These are phyloP conservation scores for Drosophila bunnanda DNA, from an alignment of 2,888 invertebrate species.

Conservation along the genomic window DNA sequence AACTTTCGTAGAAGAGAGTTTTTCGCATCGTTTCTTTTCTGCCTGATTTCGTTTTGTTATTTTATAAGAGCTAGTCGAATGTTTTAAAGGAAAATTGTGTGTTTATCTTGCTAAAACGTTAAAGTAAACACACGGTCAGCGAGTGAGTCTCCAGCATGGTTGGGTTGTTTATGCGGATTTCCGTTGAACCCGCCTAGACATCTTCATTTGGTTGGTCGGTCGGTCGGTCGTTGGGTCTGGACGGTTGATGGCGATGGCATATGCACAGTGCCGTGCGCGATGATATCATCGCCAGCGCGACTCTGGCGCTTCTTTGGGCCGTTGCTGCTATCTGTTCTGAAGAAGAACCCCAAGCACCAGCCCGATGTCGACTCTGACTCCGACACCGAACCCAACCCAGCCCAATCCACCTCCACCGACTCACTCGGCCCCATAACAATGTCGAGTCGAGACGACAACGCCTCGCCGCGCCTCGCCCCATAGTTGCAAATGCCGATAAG, in stretches of 20 bases:
- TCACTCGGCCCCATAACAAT: conserved; percentile 43
- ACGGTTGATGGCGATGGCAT: conserved; percentile 28
- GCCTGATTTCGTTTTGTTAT: conserved; percentile 10
- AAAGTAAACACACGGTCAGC: conserved; percentile 64
- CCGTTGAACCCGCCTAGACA: conserved; percentile 69
- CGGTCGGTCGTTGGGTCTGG: conserved; percentile 12
- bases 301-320: conserved; percentile 54
- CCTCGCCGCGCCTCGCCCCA: conserved; percentile 51
- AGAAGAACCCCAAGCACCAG: conserved; percentile 34
- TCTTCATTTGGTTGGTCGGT: conserved; percentile 28
- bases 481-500: conserved; percentile 56
- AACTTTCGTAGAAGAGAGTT: conserved; percentile 26
- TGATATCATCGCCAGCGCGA: conserved; percentile 70
- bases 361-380: conserved; percentile 1
- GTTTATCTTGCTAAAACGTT: conserved; percentile 76
- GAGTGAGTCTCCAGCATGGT: conserved; percentile 48
- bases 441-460: conserved; percentile 27
- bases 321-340: conserved; percentile 58
- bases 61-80: conserved; percentile 63
- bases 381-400: conserved; percentile 34
- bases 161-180: conserved; percentile 80
- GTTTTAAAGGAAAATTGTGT: conserved; percentile 51
- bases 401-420: not conserved
- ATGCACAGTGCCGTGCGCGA: conserved; percentile 46
- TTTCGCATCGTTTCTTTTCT: not conserved